A percentile compares a stretch with the other conserved stretches of the same genome.
Evolutionary conservation across 2,113 vertebrate species (phyloP).

Genomic region (Himantopus leucocephalus): DNA sequence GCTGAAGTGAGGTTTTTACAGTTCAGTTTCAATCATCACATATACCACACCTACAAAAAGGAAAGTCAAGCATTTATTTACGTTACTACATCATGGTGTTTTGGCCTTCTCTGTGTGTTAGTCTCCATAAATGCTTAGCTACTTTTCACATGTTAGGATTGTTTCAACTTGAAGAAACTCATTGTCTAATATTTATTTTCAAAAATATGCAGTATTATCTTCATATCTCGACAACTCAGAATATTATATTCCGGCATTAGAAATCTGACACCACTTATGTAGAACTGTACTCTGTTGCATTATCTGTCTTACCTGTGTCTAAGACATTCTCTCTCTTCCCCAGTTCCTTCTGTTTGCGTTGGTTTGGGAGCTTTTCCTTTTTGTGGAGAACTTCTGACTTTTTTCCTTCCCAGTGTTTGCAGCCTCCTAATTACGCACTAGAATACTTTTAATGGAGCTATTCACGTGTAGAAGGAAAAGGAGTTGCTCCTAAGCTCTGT

Average conservation of each 20-base stretch:
- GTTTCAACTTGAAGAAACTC: not conserved
- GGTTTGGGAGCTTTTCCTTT: not conserved
- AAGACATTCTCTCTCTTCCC: not conserved
- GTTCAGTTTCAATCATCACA: not conserved
- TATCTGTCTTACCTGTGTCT: constrained; percentile 18
- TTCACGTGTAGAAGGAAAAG: not conserved
- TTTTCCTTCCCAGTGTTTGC: not conserved
- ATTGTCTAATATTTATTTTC: not conserved
- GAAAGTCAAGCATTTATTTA: not conserved
- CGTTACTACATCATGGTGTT: not conserved
- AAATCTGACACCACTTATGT: not conserved
- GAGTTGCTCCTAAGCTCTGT: not conserved
- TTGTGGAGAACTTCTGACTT: not conserved
- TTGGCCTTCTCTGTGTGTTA: not conserved
- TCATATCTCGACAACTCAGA: not conserved
- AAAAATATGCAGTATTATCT: fast-evolving
- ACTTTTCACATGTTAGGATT: not conserved
- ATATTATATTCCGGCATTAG: not conserved
- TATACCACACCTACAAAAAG: not conserved
- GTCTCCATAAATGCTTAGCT: not conserved
- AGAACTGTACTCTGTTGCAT: not conserved
- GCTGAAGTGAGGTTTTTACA: not conserved
- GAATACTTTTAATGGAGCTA: not conserved
- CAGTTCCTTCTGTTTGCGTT: not conserved
- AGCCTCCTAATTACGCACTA: not conserved